Percentiles rank a stretch among this genome's conserved stretches.
Conservation (phyloP, 2,888 invertebrate species). For the Drosophila mulleri region DNA sequence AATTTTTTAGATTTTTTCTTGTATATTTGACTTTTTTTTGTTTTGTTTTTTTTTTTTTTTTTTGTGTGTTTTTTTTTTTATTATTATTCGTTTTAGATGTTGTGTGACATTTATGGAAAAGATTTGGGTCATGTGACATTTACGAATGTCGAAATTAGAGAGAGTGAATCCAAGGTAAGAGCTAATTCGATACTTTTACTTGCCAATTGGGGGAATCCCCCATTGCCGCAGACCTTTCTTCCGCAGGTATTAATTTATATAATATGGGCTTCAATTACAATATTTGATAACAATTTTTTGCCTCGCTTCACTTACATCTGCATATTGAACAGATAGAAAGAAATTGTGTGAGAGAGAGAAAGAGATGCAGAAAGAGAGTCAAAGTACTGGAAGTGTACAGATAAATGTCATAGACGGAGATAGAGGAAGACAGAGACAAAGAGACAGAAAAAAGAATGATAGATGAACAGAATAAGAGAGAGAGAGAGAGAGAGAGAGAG, state of each 20-base stretch:
- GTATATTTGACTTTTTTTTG: not conserved
- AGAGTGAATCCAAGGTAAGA: not conserved
- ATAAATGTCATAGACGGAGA: not conserved
- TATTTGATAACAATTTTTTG: too few species aligned
- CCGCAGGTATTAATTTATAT: too few species aligned
- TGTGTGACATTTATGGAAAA: slow-evolving; percentile 25
- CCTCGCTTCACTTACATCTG: too few species aligned
- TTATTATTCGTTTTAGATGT: not conserved
- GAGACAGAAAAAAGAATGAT: not conserved
- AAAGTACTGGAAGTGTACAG: not conserved
- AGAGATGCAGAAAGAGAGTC: not conserved
- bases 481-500: not conserved
- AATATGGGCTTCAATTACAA: too few species aligned
- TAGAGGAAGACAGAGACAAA: too few species aligned
- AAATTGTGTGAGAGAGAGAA: not conserved
- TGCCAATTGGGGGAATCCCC: too few species aligned
- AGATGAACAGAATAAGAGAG: not conserved
- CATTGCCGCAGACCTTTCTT: too few species aligned
- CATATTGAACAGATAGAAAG: too few species aligned
- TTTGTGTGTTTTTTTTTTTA: not conserved
- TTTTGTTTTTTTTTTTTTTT: not conserved
- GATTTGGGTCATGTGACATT: not conserved
- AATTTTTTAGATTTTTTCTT: not conserved
- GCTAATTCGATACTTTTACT: too few species aligned
- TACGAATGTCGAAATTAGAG: too few species aligned